phyloP scores from a whole-genome alignment of 2,797 vertebrate genomes.

The Sebastes jordani region DNA sequence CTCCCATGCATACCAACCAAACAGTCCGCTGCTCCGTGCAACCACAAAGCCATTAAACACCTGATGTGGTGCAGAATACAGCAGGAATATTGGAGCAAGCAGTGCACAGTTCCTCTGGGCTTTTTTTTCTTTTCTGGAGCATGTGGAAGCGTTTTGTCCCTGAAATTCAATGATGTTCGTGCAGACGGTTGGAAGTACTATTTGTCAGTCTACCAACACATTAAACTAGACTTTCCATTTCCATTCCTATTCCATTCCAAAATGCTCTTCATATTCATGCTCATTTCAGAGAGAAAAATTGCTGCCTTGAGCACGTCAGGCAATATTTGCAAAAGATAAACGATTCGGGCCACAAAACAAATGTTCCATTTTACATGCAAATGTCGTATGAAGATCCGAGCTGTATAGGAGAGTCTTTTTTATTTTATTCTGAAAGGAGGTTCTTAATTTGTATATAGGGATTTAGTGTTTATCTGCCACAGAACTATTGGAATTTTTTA shows the following conservation, averaged over 20 bases:
- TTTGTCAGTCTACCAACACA: slow-evolving; percentile 32
- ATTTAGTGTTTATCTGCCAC: not conserved
- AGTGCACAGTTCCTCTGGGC: not conserved
- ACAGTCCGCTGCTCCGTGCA: not conserved
- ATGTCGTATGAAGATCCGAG: not conserved
- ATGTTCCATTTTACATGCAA: not conserved
- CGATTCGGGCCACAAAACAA: not conserved
- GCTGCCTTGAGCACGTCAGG: slow-evolving; percentile 13
- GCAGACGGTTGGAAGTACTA: not conserved
- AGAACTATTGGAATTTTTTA: not conserved
- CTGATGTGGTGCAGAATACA: slow-evolving; percentile 17
- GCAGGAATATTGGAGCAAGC: slow-evolving; percentile 5
- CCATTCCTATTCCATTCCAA: slow-evolving; percentile 14
- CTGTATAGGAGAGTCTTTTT: not conserved
- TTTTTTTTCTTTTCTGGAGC: not conserved
- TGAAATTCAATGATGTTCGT: slow-evolving; percentile 34
- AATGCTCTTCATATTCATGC: slow-evolving; percentile 39
- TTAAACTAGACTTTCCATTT: slow-evolving; percentile 45
- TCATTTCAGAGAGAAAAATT: not conserved
- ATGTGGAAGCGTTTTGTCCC: not conserved
- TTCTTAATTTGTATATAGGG: not conserved
- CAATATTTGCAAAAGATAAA: slow-evolving; percentile 36
- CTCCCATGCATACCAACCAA: slow-evolving; percentile 29
- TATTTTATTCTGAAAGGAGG: not conserved
- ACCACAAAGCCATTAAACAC: slow-evolving; percentile 40